Evolutionary conservation across 2,888 invertebrate genomes (phyloP).

Genomic region (Invenusta paracnida): DNA sequence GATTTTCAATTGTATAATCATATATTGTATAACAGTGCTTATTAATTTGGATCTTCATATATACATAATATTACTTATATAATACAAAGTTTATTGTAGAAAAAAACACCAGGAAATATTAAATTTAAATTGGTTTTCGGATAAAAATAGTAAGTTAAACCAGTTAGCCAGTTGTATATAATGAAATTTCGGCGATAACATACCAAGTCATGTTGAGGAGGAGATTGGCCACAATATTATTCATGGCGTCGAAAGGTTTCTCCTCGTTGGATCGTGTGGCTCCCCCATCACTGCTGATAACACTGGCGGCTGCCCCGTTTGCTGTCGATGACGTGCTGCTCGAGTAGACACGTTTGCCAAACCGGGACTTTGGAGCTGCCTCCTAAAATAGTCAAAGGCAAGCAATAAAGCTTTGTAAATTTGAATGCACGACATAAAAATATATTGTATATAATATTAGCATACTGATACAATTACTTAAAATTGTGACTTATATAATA

Average conservation of each 20-base stretch:
- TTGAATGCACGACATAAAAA: not conserved
- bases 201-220: constrained; percentile 61
- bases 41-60: too few relatives aligned
- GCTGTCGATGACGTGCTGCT: too few relatives aligned
- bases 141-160: not conserved
- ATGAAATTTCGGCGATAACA: not conserved
- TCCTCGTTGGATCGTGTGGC: not conserved
- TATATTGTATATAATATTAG: not conserved
- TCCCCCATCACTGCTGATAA: constrained; percentile 29
- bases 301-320: constrained; percentile 35
- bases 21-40: too few relatives aligned
- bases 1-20: too few relatives aligned
- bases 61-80: too few relatives aligned
- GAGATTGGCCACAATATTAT: constrained; percentile 61
- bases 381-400: too few relatives aligned
- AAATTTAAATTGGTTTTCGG: not conserved
- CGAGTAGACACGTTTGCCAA: constrained; percentile 53
- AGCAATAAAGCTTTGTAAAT: not conserved
- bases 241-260: constrained; percentile 61
- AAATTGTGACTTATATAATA: too few relatives aligned
- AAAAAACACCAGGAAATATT: too few relatives aligned
- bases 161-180: not conserved
- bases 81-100: too few relatives aligned
- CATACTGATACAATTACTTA: too few relatives aligned
- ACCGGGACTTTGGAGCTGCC: constrained; percentile 52